phyloP scores from a whole-genome alignment of 2,113 vertebrate species.

The Podiceps cristatus region DNA sequence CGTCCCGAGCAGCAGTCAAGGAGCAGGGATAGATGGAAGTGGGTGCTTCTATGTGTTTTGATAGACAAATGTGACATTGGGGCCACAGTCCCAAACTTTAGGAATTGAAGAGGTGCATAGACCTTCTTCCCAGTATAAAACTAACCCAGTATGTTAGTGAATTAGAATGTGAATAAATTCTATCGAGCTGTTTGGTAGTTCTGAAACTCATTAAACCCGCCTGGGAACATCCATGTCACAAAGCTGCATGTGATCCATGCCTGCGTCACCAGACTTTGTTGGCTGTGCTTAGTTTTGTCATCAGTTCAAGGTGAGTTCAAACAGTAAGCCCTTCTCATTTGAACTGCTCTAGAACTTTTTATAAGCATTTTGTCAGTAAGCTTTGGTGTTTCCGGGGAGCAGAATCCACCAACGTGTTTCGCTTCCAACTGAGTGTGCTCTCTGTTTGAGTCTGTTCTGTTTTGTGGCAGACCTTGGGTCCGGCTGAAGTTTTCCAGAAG shows the following conservation, averaged over 20 bases:
- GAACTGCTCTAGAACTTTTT: background rate
- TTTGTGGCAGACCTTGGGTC: background rate
- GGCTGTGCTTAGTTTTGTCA: background rate
- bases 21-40: no score
- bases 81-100: background rate
- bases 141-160: background rate
- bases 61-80: background rate
- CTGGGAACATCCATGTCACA: background rate
- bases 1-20: no score
- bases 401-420: background rate
- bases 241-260: background rate
- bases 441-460: background rate
- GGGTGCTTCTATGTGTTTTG: background rate
- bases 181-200: background rate
- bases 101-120: background rate
- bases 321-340: background rate
- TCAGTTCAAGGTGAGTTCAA: background rate
- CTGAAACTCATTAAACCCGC: background rate
- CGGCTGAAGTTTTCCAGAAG: background rate
- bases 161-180: background rate
- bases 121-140: background rate
- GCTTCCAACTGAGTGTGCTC: background rate
- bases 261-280: accelerated
- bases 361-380: background rate
- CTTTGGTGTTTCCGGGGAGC: background rate